These are phyloP conservation scores for Urechis unicinctus DNA, from an alignment of 2,888 invertebrate genomes.

Conservation along the genomic window DNA sequence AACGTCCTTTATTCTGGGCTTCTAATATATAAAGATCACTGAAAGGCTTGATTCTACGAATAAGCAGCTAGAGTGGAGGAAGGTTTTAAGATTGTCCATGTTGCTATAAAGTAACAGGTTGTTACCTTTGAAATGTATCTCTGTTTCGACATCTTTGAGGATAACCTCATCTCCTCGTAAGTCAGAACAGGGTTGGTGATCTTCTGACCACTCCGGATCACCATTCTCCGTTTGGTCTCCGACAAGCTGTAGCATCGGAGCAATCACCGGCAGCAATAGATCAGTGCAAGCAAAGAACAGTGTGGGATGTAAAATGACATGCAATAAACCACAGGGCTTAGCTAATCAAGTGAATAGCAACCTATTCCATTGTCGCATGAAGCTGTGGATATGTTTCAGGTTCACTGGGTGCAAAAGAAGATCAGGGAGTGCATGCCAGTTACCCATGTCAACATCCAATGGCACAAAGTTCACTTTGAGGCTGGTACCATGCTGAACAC, in stretches of 20 bases:
- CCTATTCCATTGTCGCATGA: constrained; percentile 43
- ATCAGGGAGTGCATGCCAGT: constrained; percentile 31
- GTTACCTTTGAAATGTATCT: too few relatives aligned
- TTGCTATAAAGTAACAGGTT: too few relatives aligned
- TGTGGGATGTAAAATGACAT: too few relatives aligned
- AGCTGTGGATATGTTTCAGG: constrained; percentile 31
- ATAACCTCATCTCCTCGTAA: background rate
- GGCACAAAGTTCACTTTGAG: constrained; percentile 35
- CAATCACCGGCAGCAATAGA: too few relatives aligned
- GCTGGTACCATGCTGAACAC: constrained; percentile 26
- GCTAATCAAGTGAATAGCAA: constrained; percentile 10
- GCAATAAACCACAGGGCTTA: background rate
- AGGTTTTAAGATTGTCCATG: too few relatives aligned
- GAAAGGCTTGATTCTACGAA: too few relatives aligned
- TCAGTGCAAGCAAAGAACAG: too few relatives aligned
- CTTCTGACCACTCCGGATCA: background rate
- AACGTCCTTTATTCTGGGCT: too few relatives aligned
- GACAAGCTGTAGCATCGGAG: background rate
- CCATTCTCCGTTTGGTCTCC: background rate
- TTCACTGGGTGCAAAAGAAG: constrained; percentile 33
- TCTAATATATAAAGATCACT: too few relatives aligned
- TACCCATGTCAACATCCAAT: constrained; percentile 38
- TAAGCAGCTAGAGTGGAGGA: too few relatives aligned
- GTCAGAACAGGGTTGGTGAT: background rate
- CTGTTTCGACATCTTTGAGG: too few relatives aligned